Base-by-base conservation (phyloP, 2,797 vertebrate genomes). In the Karalla daura region DNA sequence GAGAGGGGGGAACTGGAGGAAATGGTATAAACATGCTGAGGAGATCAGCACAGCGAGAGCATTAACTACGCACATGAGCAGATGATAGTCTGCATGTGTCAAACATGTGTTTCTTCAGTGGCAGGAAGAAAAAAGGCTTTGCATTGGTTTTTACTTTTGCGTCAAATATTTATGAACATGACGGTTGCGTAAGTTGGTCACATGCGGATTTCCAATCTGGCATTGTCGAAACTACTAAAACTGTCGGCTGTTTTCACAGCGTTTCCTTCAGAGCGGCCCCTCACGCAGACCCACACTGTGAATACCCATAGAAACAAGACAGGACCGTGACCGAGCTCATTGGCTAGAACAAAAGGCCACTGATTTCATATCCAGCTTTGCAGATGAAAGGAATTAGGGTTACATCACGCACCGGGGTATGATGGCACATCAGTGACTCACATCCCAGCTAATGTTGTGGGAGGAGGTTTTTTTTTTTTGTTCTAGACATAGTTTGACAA, bases 351-450 rank as follows among this genome's bases (percentile, higher is more conserved):
- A 78, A 88, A 86, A 86, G 74, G 58, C 58, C 51, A 54, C 30
- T 63, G 47, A 74, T 72, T 82, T 84, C 47, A 76, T 39, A 81
- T 69, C 32, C 60, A 75, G 70, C 63, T 62, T 58, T 76, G 43
- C 76, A 79, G 51, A 80, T 74, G 59, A 81, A 63, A 55, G 32
- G 44, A 87, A 86, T 79, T 70, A 70, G 44, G 49, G 49, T 77
- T 79, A 73, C 74, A 81, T 80, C 79, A 83, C 37, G 28, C 40
- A 77, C 43, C 39, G 21, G 46, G 43, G 17, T 61, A 71, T 46
- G 63, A 78, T 77, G 70, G 63, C 35, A 78, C 56, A 59, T 59
- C 49, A 17, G 44, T 82, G 89, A 87, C 63, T 89, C 84, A 83
- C 47, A 32, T 37, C 4, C 9, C 59, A 50, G 46, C 50, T 74